A percentile compares a stretch with the other conserved stretches of the same genome.
Conservation (phyloP, 2,888 invertebrate species). For the Ormia ochracea region DNA sequence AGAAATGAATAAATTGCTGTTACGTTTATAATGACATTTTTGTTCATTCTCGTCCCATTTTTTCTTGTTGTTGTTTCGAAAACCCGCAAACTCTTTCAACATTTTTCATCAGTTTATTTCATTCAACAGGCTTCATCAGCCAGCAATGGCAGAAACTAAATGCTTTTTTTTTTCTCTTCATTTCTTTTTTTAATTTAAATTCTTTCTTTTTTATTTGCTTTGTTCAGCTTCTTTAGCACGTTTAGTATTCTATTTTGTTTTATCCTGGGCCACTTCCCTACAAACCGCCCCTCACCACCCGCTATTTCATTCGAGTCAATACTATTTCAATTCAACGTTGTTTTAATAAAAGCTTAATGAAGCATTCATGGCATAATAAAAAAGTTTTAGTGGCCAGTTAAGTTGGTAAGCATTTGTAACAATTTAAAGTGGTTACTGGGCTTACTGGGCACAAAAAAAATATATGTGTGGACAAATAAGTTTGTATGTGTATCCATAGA, state of each 20-base stretch:
- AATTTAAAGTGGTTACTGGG: conserved; percentile 55
- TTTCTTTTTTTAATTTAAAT: conserved; percentile 7
- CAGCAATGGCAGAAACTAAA: conserved; percentile 1
- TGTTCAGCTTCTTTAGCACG: neutral
- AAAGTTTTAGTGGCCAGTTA: conserved; percentile 62
- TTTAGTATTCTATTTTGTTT: conserved; percentile 33
- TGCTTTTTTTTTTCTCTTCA: neutral
- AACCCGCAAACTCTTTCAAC: conserved; percentile 26
- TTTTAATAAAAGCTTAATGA: conserved; percentile 61
- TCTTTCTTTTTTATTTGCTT: conserved; percentile 1
- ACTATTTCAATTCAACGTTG: conserved; percentile 47
- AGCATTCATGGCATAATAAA: conserved; percentile 61
- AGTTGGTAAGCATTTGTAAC: conserved; percentile 59
- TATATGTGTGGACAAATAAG: too few species aligned
- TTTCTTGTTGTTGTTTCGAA: neutral
- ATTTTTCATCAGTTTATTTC: conserved; percentile 26
- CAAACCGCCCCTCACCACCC: neutral
- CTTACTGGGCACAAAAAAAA: conserved; percentile 34
- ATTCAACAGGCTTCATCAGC: conserved; percentile 55
- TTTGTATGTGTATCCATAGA: neutral
- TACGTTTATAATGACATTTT: conserved; percentile 48
- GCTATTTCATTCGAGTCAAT: neutral
- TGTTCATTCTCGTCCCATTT: conserved; percentile 9
- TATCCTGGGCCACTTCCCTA: neutral
- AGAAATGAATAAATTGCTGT: conserved; percentile 37